phyloP scores from a whole-genome alignment of 2,888 invertebrate species.

The Lysandra coridon region DNA sequence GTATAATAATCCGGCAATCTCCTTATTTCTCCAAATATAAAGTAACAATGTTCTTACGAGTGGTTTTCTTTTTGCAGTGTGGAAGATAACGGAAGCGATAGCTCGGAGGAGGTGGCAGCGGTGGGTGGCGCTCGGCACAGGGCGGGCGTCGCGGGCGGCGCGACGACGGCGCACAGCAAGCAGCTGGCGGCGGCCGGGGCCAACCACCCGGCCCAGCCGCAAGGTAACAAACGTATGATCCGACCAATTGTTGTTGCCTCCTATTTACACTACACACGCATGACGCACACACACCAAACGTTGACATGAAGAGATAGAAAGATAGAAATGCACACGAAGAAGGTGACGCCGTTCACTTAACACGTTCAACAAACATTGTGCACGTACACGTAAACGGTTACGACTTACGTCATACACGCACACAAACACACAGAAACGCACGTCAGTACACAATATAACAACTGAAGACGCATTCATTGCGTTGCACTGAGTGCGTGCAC shows the following conservation, averaged over 20 bases:
- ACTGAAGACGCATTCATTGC: neutral
- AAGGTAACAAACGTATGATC: conserved; percentile 80
- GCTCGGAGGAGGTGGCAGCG: conserved; percentile 53
- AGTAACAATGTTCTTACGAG: neutral
- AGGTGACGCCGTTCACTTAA: too few species aligned
- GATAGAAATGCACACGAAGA: too few species aligned
- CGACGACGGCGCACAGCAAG: conserved; percentile 91
- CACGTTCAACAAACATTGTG: too few species aligned
- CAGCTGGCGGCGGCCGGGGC: conserved; percentile 89
- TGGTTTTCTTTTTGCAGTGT: conserved; percentile 51
- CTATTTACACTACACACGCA: conserved; percentile 36
- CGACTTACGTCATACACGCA: too few species aligned
- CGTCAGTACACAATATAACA: neutral
- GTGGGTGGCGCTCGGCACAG: conserved; percentile 59
- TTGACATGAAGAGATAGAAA: too few species aligned
- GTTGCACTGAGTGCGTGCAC: neutral
- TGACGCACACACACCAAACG: neutral
- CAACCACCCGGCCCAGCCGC: conserved; percentile 84
- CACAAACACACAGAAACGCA: neutral
- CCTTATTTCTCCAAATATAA: too few species aligned
- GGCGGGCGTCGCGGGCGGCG: conserved; percentile 75
- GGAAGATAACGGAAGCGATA: conserved; percentile 69
- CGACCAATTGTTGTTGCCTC: conserved; percentile 63
- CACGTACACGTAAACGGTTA: too few species aligned
- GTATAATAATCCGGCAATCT: too few species aligned